A percentile compares a stretch with the other conserved stretches of the same genome.
phyloP scores from a whole-genome alignment of 2,113 vertebrate species.

The Rousettus leschenaultii region DNA sequence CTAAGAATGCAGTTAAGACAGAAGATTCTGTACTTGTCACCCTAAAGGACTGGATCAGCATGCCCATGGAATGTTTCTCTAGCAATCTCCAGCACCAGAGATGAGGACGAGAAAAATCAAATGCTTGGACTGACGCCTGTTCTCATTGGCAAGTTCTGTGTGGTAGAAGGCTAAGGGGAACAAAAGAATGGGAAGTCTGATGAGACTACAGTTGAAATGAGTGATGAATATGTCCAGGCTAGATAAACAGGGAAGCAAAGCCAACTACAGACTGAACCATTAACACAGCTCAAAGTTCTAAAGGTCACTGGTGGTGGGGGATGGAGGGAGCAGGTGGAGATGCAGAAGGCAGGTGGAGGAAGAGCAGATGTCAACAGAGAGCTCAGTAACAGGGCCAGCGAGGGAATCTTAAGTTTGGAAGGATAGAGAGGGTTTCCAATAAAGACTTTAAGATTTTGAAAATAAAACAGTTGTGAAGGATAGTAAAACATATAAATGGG shows the following conservation, averaged over 20 bases:
- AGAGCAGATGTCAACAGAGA: neutral
- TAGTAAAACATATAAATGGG: neutral
- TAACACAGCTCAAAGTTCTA: neutral
- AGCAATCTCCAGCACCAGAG: neutral
- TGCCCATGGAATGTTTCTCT: neutral
- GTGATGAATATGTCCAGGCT: neutral
- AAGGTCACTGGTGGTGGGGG: neutral
- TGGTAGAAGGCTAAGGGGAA: neutral
- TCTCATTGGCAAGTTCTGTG: neutral
- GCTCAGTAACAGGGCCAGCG: neutral
- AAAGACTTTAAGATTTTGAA: neutral
- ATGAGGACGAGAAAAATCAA: neutral
- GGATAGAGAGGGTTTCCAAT: neutral
- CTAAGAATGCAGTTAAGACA: neutral
- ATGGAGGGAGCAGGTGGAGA: too few relatives aligned
- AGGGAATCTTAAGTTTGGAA: neutral
- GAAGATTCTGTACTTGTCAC: neutral
- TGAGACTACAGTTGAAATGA: neutral
- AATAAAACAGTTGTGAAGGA: neutral
- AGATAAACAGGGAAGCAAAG: neutral
- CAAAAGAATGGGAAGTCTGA: neutral
- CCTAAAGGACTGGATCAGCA: too few relatives aligned
- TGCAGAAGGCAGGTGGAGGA: accelerated
- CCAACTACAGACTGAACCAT: neutral
- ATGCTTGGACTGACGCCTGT: neutral